Conservation (phyloP, 2,113 vertebrate species). For the Tupaia chinensis region DNA sequence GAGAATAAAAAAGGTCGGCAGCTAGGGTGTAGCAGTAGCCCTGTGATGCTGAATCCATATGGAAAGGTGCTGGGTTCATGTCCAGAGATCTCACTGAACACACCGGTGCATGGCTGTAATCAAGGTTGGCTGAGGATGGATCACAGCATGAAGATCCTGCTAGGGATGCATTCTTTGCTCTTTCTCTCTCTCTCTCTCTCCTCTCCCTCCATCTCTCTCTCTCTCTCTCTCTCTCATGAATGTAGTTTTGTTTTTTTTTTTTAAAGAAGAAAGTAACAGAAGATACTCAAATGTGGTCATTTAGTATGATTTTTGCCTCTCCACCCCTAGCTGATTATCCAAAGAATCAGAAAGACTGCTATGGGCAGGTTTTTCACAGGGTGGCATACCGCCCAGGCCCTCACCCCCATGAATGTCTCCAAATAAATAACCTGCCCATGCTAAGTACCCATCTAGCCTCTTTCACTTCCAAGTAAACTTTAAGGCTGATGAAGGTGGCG, state of each 20-base stretch:
- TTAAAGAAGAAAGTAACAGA: not conserved
- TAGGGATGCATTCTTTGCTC: no score
- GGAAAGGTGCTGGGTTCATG: no score
- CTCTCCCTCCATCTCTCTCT: no score
- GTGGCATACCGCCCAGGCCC: slow-evolving; percentile 13
- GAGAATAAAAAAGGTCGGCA: not conserved
- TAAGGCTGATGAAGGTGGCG: not conserved
- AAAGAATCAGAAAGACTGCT: slow-evolving; percentile 14
- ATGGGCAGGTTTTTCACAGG: slow-evolving; percentile 48
- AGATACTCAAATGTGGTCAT: not conserved
- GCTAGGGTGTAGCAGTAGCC: no score
- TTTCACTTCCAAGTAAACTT: not conserved
- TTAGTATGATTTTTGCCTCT: not conserved
- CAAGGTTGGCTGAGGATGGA: no score
- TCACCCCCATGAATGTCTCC: not conserved
- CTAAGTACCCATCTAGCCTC: not conserved
- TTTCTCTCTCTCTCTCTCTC: no score
- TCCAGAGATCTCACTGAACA: no score
- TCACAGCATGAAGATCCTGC: no score
- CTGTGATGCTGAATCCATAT: no score
- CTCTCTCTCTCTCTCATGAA: no score
- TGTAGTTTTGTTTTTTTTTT: not conserved
- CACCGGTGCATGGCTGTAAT: no score
- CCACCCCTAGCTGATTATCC: not conserved
- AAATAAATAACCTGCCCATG: not conserved